Evolutionary conservation across 2,113 vertebrate genomes (phyloP).

Genomic region (Seriola aureovittata): DNA sequence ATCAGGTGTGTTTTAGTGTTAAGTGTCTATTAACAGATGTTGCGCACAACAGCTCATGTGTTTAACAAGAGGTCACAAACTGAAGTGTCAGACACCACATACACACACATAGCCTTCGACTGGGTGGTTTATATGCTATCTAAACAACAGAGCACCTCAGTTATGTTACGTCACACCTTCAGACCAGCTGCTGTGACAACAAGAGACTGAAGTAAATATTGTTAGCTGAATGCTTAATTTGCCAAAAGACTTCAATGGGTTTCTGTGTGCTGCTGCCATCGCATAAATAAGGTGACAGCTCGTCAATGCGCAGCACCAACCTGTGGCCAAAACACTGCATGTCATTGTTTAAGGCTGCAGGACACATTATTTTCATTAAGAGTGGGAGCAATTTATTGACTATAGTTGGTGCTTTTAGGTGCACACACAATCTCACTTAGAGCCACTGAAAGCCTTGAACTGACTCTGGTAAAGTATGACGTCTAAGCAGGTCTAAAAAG

Average conservation of each 20-base stretch:
- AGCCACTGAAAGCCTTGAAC: neutral
- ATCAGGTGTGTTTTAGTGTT: slow-evolving; percentile 31
- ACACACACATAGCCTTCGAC: slow-evolving; percentile 1
- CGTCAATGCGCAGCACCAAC: neutral
- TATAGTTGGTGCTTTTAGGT: slow-evolving; percentile 4
- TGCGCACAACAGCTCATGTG: slow-evolving; percentile 23
- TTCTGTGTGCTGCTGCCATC: neutral
- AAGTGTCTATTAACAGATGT: slow-evolving; percentile 42
- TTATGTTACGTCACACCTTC: slow-evolving; percentile 23
- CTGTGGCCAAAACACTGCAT: slow-evolving; percentile 3
- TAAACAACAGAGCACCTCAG: slow-evolving; percentile 16
- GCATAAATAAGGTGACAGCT: slow-evolving; percentile 2
- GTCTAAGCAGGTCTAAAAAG: neutral
- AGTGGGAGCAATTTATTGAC: neutral
- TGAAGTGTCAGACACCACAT: slow-evolving; percentile 18
- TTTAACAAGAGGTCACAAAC: slow-evolving; percentile 50
- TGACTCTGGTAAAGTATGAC: neutral
- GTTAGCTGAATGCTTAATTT: neutral
- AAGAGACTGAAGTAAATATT: neutral
- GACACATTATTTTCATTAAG: slow-evolving; percentile 3
- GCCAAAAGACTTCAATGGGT: neutral
- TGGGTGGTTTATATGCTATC: slow-evolving; percentile 16
- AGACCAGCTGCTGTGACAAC: neutral
- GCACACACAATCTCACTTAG: slow-evolving; percentile 6
- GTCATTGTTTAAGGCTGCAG: slow-evolving; percentile 11